A percentile compares a stretch with the other conserved stretches of the same genome.
Evolutionary conservation across 2,888 invertebrate genomes (phyloP).

Genomic region (Lithophane semibrunnea): DNA sequence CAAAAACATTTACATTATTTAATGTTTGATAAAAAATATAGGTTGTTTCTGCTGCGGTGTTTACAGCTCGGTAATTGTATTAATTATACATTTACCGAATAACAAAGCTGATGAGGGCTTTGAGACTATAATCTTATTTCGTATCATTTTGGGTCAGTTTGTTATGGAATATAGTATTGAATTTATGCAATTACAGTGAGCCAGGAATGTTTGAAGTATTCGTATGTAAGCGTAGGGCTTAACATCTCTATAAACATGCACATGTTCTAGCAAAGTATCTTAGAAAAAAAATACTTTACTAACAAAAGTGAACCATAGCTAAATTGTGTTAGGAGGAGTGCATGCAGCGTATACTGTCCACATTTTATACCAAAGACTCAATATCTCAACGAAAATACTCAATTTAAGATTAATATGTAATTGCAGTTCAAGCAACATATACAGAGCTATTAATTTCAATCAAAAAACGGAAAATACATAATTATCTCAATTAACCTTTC

Average conservation of each 20-base stretch:
- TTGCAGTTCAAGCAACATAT: not conserved
- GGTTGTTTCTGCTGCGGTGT: slow-evolving; percentile 17
- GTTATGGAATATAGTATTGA: not conserved
- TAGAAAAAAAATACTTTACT: not conserved
- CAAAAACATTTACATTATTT: slow-evolving; percentile 32
- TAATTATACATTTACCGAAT: slow-evolving; percentile 34
- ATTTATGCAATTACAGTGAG: not conserved
- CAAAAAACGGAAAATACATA: not conserved
- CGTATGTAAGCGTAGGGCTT: not conserved
- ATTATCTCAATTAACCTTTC: slow-evolving; percentile 40
- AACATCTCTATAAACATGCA: too few relatives aligned
- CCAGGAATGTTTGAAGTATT: not conserved
- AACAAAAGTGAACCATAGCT: not conserved
- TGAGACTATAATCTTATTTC: slow-evolving; percentile 9
- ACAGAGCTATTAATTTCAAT: not conserved
- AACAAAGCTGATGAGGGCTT: slow-evolving; percentile 10
- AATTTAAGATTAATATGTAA: not conserved
- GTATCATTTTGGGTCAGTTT: too few relatives aligned
- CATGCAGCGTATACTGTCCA: not conserved
- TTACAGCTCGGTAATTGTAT: slow-evolving; percentile 29
- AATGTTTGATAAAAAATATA: slow-evolving; percentile 19
- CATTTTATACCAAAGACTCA: not conserved
- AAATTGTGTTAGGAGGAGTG: not conserved
- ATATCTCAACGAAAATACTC: not conserved
- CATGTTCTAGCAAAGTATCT: not conserved